phyloP scores from a whole-genome alignment of 2,888 invertebrate genomes.

The Dryomyza anilis region DNA sequence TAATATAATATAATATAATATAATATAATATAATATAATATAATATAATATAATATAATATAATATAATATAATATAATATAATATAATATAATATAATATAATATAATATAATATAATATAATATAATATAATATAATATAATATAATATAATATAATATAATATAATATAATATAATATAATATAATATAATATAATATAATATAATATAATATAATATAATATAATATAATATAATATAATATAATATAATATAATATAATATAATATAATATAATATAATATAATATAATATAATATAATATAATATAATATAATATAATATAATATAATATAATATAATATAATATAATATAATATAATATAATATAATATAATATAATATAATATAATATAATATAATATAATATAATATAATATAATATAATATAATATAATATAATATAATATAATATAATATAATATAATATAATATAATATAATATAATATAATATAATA shows the following conservation, averaged over 20 bases:
- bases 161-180: neutral
- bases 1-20: neutral
- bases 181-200: neutral
- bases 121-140: neutral
- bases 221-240: neutral
- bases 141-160: neutral
- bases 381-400: neutral
- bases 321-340: neutral
- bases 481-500: neutral
- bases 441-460: neutral
- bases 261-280: neutral
- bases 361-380: neutral
- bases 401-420: neutral
- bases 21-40: neutral
- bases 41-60: neutral
- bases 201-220: neutral
- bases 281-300: neutral
- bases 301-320: neutral
- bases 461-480: neutral
- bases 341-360: neutral
- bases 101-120: neutral
- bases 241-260: neutral
- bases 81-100: neutral
- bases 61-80: neutral
- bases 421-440: neutral